Evolutionary conservation across 1,140 invertebrate genomes (phyloP), one percentile per base, ranked within the genome.

Genomic region (Drosophila azteca): DNA sequence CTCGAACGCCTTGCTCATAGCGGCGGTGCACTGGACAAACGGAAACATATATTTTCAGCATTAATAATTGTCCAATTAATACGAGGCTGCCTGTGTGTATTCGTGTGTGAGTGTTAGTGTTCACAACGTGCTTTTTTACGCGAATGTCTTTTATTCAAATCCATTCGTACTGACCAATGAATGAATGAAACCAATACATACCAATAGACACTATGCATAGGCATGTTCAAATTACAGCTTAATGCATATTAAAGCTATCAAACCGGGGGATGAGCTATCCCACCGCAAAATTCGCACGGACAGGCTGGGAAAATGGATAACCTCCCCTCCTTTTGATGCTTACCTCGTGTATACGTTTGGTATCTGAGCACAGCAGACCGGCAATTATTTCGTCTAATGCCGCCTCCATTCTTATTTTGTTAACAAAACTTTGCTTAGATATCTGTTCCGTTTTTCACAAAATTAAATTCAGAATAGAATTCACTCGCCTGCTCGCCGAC

Each of bases 1-100:
- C 77, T 95, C 95, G 39, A 95, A 93, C 22, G 94, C 94, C 74
- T 94, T 93, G 49, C 92, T 92, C 6, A 96, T 91, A 77, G 95
- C 94, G 67, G 89, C 91, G 1, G 95, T 95, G 8, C 93, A 94
- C 95, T 96, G 73, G 11, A 35, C 58, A 60, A 44, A 53, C 1
- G 24, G 54, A 49, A 35, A 50, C 24, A 48, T 46, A 78, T 69
- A 74, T 54, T 57, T 48, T 45, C 35, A 41, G 20, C 46, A 48
- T 44, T 50, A 61, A 49, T 43, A 52, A 31, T 52, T 61, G 4
- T 9, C 7, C n/a, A 17, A 44, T 44, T 63, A 17, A 43, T 15
- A 6, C 4, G 24, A 26, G 39, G 15, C 3, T 5, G 24, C 13
- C 22, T 26, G 46, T 49, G n/a, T 26, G 8, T n/a, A 46, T 49